Evolutionary conservation across 2,113 vertebrate species (phyloP).

Genomic region (Nanger granti): DNA sequence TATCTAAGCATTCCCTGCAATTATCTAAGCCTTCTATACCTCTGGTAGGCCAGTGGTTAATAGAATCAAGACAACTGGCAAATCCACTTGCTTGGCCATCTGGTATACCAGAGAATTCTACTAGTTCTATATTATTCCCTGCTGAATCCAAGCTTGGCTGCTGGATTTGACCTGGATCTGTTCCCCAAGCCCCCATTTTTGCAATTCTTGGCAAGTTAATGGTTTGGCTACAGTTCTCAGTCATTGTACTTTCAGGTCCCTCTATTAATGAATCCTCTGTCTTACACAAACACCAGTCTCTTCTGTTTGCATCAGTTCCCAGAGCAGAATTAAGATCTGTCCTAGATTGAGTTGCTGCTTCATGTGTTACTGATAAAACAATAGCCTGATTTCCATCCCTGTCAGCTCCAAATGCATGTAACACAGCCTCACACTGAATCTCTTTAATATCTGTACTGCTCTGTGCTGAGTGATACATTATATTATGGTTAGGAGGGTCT

Average conservation of each 20-base stretch:
- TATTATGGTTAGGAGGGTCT: not conserved
- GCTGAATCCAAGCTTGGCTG: constrained; percentile 75
- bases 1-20: constrained; percentile 64
- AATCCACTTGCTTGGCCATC: constrained; percentile 73
- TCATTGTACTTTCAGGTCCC: not conserved
- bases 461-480: constrained; percentile 45
- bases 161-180: constrained; percentile 65
- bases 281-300: constrained; percentile 42
- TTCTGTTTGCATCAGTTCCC: constrained; percentile 32
- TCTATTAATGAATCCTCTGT: constrained; percentile 54
- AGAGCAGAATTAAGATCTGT: constrained; percentile 26
- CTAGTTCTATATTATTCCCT: constrained; percentile 63
- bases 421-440: constrained; percentile 33
- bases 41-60: constrained; percentile 73
- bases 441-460: constrained; percentile 36
- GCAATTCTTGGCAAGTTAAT: constrained; percentile 57
- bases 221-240: constrained; percentile 27
- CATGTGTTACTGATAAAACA: constrained; percentile 39
- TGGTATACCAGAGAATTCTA: constrained; percentile 69
- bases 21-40: constrained; percentile 63
- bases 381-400: constrained; percentile 41
- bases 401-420: constrained; percentile 42
- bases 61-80: constrained; percentile 75
- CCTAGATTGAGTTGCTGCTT: not conserved
- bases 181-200: constrained; percentile 72